Percentiles rank a stretch among this genome's conserved stretches.
These are phyloP conservation scores for Torymus aiolomorphi DNA, from an alignment of 2,888 invertebrate species.

Conservation along the genomic window DNA sequence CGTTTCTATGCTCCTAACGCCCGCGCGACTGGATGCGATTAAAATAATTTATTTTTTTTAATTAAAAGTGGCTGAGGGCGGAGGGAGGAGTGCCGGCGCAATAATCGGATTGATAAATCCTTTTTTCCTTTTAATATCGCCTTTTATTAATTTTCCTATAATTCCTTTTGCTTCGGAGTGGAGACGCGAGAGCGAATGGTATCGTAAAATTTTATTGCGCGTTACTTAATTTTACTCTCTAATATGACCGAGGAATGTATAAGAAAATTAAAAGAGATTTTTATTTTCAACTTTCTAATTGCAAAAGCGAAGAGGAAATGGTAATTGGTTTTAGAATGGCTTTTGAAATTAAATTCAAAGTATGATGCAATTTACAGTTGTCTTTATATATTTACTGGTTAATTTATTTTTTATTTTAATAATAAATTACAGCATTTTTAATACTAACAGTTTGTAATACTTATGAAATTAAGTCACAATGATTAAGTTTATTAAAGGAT, in stretches of 20 bases:
- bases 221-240: conserved; percentile 11
- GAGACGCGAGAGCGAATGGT: neutral
- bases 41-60: conserved; percentile 31
- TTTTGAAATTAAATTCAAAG: no score
- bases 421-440: no score
- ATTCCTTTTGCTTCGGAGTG: conserved; percentile 7
- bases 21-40: neutral
- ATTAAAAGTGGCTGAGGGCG: neutral
- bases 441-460: no score
- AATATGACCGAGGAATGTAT: neutral
- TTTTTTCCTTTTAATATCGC: neutral
- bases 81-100: neutral
- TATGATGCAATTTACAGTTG: no score
- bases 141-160: conserved; percentile 32
- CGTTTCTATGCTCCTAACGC: conserved; percentile 38
- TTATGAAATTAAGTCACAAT: no score
- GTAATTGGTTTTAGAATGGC: no score
- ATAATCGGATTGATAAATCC: neutral
- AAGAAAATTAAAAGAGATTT: no score
- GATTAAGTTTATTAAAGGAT: no score
- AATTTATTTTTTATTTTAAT: no score
- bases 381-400: no score
- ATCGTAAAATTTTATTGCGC: conserved; percentile 35
- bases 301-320: no score
- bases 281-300: no score